These are phyloP conservation scores for Rhagologus leucostigma DNA, from an alignment of 2,113 vertebrate species.

Conservation along the genomic window DNA sequence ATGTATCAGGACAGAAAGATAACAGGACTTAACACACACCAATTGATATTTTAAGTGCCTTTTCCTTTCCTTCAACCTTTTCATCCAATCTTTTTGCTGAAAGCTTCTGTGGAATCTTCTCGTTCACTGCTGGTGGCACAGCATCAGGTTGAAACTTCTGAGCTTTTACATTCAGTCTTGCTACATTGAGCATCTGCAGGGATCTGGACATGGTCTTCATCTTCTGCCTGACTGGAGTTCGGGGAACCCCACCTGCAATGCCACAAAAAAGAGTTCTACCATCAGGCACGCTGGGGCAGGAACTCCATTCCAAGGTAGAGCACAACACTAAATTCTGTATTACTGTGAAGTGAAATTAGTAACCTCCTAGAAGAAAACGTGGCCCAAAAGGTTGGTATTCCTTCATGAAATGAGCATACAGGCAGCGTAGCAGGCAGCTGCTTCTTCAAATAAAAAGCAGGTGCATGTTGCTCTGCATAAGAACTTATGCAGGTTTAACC, in stretches of 20 bases:
- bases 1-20: neutral
- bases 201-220: constrained; percentile 97
- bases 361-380: neutral
- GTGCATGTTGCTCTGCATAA: neutral
- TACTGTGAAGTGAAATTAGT: neutral
- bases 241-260: constrained; percentile 79
- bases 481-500: neutral
- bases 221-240: constrained; percentile 93
- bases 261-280: neutral
- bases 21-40: constrained; percentile 8
- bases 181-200: constrained; percentile 93
- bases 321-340: neutral
- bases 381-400: neutral
- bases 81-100: constrained; percentile 68
- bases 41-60: constrained; percentile 33
- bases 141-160: constrained; percentile 83
- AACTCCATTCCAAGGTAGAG: neutral
- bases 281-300: neutral
- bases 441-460: neutral
- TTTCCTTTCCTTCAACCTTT: constrained; percentile 67
- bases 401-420: neutral
- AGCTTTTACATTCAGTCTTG: constrained; percentile 90
- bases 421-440: neutral
- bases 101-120: constrained; percentile 65
- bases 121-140: constrained; percentile 2